Percentiles rank a stretch among this genome's conserved stretches.
Conservation (phyloP, 2,888 invertebrate species). For the Dione juno region DNA sequence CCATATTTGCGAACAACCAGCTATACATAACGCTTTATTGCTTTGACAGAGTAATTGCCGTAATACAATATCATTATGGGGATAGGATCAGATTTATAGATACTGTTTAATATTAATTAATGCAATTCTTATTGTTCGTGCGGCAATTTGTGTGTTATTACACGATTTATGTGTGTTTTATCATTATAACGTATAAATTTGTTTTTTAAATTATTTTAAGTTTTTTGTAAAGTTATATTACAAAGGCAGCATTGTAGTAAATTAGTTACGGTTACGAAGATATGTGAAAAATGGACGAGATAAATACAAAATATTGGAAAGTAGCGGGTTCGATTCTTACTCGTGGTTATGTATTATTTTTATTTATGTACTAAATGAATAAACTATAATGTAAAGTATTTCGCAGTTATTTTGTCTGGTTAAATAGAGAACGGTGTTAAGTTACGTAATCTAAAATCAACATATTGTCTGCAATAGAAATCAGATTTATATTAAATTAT, state of each 20-base stretch:
- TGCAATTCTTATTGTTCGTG: conserved; percentile 7
- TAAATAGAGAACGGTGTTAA: too few species aligned
- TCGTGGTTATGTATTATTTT: too few species aligned
- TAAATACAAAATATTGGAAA: too few species aligned
- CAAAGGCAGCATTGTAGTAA: background rate
- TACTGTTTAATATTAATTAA: conserved; percentile 12
- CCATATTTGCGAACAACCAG: background rate
- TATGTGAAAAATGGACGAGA: background rate
- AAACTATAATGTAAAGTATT: too few species aligned
- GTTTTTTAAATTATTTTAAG: background rate
- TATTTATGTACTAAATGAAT: too few species aligned
- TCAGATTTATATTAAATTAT: too few species aligned
- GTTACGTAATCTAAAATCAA: too few species aligned
- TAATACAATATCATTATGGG: conserved; percentile 14
- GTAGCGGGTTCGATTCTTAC: too few species aligned
- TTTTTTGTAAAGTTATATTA: background rate
- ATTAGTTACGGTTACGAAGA: background rate
- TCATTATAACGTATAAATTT: background rate
- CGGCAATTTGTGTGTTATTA: conserved; percentile 3
- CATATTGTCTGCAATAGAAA: too few species aligned
- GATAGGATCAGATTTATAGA: conserved; percentile 4
- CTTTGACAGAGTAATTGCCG: conserved; percentile 11
- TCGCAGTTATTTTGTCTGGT: too few species aligned
- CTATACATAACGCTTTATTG: background rate
- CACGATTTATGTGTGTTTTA: conserved; percentile 4